Evolutionary conservation across 2,113 vertebrate genomes (phyloP).

Genomic region (Bubo blakistoni): DNA sequence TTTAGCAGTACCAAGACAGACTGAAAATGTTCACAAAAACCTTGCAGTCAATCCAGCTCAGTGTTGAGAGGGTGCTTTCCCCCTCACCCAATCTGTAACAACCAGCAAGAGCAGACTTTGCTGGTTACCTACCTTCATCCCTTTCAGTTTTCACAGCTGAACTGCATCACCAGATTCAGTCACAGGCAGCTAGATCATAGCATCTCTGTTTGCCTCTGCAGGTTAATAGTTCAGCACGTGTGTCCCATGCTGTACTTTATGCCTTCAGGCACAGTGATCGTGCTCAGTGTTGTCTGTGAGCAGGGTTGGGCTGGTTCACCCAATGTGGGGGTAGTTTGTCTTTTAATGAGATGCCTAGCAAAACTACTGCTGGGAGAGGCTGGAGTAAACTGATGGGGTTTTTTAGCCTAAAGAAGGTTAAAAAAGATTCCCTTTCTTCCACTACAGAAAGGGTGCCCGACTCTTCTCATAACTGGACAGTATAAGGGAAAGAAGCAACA

Average conservation of each 20-base stretch:
- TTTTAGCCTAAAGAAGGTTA: background rate
- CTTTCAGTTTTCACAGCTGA: background rate
- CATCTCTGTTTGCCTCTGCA: background rate
- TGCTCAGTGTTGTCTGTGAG: background rate
- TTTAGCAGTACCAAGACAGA: background rate
- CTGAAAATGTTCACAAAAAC: background rate
- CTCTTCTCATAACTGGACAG: background rate
- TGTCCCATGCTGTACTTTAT: background rate
- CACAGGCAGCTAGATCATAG: background rate
- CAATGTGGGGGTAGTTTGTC: accelerated
- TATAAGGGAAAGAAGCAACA: background rate
- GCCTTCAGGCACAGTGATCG: accelerated
- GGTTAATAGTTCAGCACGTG: background rate
- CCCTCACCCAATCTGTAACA: background rate
- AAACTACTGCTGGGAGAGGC: background rate
- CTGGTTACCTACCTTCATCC: background rate
- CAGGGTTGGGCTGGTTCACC: background rate
- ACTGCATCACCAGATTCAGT: background rate
- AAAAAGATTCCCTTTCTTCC: background rate
- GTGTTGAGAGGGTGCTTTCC: background rate
- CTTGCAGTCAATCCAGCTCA: background rate
- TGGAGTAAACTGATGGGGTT: accelerated
- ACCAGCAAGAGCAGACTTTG: background rate
- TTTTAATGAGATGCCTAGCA: background rate
- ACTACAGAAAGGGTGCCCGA: background rate